Evolutionary conservation across 2,797 vertebrate species (phyloP).

Genomic region (Malacoctenus gilli): DNA sequence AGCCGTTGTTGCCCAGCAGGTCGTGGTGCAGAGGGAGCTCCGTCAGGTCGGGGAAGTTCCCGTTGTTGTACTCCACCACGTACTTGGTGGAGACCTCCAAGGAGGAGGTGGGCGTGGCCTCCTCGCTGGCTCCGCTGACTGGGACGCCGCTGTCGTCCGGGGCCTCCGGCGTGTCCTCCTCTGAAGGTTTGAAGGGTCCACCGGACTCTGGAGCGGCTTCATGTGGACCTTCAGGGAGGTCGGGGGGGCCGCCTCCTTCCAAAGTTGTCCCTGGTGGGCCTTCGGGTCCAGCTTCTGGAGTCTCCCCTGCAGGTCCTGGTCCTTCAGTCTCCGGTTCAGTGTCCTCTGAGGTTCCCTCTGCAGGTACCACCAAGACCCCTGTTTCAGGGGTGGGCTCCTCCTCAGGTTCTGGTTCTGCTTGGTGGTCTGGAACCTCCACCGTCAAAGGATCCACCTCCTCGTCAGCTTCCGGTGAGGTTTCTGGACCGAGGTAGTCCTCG

Average conservation of each 20-base stretch:
- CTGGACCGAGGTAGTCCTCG: conserved; percentile 20
- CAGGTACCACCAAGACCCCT: background rate
- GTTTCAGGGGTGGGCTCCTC: conserved; percentile 8
- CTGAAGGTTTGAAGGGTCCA: too few relatives aligned
- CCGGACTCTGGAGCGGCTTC: too few relatives aligned
- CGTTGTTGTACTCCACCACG: conserved; percentile 65
- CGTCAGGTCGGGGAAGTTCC: conserved; percentile 56
- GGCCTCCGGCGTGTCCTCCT: conserved; percentile 1
- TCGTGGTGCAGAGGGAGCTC: conserved; percentile 33
- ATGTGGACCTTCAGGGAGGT: too few relatives aligned
- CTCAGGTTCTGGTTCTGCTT: conserved; percentile 23
- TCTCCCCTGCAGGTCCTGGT: conserved; percentile 3
- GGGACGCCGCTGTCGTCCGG: conserved; percentile 6
- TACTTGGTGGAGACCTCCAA: conserved; percentile 37
- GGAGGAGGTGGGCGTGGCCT: background rate
- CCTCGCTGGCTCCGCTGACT: conserved; percentile 13
- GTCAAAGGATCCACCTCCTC: conserved; percentile 34
- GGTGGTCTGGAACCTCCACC: conserved; percentile 30
- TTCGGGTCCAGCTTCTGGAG: conserved; percentile 19
- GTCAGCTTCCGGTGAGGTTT: conserved; percentile 11
- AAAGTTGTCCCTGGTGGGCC: background rate
- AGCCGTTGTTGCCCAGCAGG: conserved; percentile 55
- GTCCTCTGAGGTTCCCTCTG: conserved; percentile 6
- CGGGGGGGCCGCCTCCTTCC: too few relatives aligned
- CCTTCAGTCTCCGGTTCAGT: background rate